Conservation (phyloP, 2,113 vertebrate species). For the Pituophis catenifer region DNA sequence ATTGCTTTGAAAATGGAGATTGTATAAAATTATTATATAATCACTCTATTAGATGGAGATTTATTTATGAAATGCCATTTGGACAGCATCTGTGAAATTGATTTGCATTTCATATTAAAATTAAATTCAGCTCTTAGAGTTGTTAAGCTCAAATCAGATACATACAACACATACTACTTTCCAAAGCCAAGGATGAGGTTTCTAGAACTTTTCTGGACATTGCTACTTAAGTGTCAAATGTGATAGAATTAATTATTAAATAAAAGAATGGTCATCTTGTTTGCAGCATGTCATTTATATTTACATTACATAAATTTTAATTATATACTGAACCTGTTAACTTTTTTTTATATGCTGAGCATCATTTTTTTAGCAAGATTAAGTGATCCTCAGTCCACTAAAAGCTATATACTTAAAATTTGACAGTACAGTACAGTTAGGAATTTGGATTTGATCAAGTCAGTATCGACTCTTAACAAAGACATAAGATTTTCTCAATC, state of each 20-base stretch:
- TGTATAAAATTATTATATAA: background rate
- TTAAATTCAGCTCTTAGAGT: background rate
- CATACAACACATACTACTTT: background rate
- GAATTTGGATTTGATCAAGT: background rate
- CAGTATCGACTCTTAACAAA: background rate
- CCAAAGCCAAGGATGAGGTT: background rate
- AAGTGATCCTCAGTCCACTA: background rate
- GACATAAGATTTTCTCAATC: background rate
- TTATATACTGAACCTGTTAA: background rate
- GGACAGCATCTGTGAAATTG: accelerated
- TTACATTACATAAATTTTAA: background rate
- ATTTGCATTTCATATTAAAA: background rate
- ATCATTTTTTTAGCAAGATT: background rate
- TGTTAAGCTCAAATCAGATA: background rate
- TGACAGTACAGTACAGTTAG: background rate
- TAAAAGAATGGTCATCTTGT: background rate
- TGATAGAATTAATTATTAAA: background rate
- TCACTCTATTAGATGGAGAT: background rate
- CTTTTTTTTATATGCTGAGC: background rate
- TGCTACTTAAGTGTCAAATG: background rate
- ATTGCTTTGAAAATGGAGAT: background rate
- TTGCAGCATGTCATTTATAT: background rate
- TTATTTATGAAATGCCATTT: background rate
- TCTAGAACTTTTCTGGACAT: background rate
- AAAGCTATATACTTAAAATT: background rate